Evolutionary conservation across 2,797 vertebrate species (phyloP), one percentile per base, ranked within the genome.

Genomic region (Argentina silus): DNA sequence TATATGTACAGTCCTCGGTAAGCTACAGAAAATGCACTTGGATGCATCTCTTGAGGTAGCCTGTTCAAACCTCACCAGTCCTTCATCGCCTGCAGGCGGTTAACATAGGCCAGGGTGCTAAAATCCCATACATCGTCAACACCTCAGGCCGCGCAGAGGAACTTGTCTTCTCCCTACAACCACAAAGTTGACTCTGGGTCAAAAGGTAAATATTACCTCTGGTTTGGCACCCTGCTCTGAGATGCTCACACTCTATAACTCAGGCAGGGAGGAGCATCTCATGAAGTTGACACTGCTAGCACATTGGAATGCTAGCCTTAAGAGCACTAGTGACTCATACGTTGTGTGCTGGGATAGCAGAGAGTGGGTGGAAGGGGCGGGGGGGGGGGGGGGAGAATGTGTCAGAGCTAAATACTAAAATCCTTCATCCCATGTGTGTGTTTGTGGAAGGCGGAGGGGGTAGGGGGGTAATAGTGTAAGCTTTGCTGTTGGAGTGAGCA

Each of bases 131-230:
- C 75, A 61, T 84, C 76, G 59, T 45, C 60, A 17, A 23, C 60
- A 2, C 75, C 64, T 80, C 67, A 60, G 21, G 23, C 57, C 7
- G 10, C 21, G 19, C 7, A 50, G 12, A 9, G 48, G 48, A 50
- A 50, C n/a, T n/a, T n/a, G n/a, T n/a, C 14, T 3, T n/a, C n/a
- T n/a, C n/a, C 5, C n/a, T n/a, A n/a, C 11, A 60, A 78, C 78
- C 74, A 57, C 86, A 75, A 72, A 76, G 59, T 69, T 51, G 70
- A 84, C 76, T 78, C 70, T 36, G 71, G 60, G 62, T 80, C 69
- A 67, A 65, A 81, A 77, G 78, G 81, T 83, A 78, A 89, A 87
- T 77, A 73, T 85, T 83, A 15, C 79, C 72, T 23, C 55, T 69
- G 76, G 61, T 81, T 79, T 44, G 78, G 59, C 67, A 65, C 55